Evolutionary conservation across 2,797 vertebrate genomes (phyloP).

Genomic region (Bovichtus variegatus): DNA sequence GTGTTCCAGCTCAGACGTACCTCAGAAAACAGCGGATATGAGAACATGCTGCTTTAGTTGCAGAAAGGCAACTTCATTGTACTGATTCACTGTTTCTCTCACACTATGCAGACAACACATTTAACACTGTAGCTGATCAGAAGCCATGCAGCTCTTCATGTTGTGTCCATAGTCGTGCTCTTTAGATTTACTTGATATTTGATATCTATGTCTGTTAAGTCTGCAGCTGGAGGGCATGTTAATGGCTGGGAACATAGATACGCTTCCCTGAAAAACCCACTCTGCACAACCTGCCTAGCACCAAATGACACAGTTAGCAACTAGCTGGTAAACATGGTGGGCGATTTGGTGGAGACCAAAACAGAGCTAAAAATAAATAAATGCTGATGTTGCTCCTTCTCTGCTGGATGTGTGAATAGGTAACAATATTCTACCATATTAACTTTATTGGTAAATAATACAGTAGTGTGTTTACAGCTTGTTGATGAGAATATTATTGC

Average conservation of each 20-base stretch:
- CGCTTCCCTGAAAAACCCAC: background rate
- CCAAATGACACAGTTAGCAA: background rate
- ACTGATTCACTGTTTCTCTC: constrained; percentile 26
- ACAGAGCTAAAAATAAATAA: background rate
- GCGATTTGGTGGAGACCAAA: background rate
- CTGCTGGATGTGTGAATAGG: background rate
- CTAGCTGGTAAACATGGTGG: background rate
- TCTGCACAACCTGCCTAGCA: background rate
- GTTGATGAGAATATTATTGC: background rate
- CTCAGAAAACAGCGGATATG: constrained; percentile 21
- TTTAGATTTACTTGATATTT: too few relatives aligned
- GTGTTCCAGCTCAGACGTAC: constrained; percentile 27
- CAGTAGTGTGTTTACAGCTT: background rate
- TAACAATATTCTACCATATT: background rate
- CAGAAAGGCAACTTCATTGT: constrained; percentile 25
- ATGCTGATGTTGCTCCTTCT: background rate
- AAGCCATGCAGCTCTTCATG: background rate
- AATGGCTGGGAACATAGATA: too few relatives aligned
- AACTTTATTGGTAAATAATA: background rate
- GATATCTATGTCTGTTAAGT: too few relatives aligned
- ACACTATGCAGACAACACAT: background rate
- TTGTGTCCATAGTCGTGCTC: background rate
- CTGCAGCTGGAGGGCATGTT: too few relatives aligned
- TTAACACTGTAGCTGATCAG: background rate
- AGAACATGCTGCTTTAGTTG: constrained; percentile 30